phyloP scores from a whole-genome alignment of 1,140 invertebrate genomes.

The Zelostemma sp. region DNA sequence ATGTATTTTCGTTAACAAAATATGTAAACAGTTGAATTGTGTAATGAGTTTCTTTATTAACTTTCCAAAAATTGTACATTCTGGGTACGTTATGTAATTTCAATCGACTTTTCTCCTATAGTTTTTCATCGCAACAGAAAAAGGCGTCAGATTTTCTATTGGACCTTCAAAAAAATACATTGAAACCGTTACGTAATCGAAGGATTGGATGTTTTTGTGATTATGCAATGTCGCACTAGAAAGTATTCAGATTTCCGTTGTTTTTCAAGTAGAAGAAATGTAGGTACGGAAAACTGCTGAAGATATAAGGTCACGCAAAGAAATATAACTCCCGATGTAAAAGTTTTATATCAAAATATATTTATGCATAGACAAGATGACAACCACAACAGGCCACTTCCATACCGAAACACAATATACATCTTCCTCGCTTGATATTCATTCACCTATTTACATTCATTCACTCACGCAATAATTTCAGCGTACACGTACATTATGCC shows the following conservation, averaged over 20 bases:
- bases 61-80: not conserved
- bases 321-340: conserved; percentile 26
- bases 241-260: too few species aligned
- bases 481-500: conserved; percentile 20
- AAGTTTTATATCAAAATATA: conserved; percentile 72
- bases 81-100: too few species aligned
- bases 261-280: too few species aligned
- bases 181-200: too few species aligned
- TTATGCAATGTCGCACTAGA: not conserved
- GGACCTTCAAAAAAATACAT: too few species aligned
- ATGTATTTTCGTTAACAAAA: not conserved
- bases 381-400: conserved; percentile 68
- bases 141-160: too few species aligned
- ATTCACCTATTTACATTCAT: conserved; percentile 45
- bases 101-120: not conserved
- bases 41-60: not conserved
- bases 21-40: not conserved
- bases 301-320: conserved; percentile 34
- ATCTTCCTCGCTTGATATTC: conserved; percentile 42
- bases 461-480: conserved; percentile 32
- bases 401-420: conserved; percentile 60
- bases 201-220: not conserved
- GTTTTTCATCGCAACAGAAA: too few species aligned
- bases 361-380: conserved; percentile 71
- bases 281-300: too few species aligned